Conservation (phyloP, 2,113 vertebrate genomes). For the Gymnarchus niloticus region DNA sequence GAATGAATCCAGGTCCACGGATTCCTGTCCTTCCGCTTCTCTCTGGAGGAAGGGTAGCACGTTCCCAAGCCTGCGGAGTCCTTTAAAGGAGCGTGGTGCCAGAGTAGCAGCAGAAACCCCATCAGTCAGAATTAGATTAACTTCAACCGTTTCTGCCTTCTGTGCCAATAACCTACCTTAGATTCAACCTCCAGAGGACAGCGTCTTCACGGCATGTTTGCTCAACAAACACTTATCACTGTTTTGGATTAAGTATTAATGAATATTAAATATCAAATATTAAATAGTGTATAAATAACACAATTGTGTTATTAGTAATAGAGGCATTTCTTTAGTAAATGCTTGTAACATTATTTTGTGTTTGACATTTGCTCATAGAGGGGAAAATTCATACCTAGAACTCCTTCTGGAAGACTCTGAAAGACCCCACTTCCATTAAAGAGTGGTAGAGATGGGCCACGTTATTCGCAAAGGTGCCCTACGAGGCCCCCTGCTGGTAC, state of each 20-base stretch:
- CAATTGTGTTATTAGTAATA: not conserved
- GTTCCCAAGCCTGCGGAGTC: not conserved
- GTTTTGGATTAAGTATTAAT: not conserved
- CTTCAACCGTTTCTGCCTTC: not conserved
- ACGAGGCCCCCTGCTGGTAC: not conserved
- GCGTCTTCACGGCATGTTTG: not conserved
- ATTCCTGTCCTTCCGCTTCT: not conserved
- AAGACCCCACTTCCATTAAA: not conserved
- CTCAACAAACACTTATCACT: not conserved
- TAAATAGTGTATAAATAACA: too few relatives aligned
- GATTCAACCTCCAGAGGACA: not conserved
- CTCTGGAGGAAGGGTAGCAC: not conserved
- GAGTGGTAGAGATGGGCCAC: not conserved
- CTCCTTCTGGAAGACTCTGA: not conserved
- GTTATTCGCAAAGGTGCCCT: not conserved
- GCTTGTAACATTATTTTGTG: not conserved
- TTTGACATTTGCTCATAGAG: not conserved
- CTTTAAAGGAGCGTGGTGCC: not conserved
- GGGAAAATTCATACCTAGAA: not conserved
- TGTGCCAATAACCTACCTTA: not conserved
- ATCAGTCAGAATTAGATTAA: not conserved
- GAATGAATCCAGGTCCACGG: not conserved
- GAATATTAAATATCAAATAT: not conserved
- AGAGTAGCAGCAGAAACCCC: not conserved
- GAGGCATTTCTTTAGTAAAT: not conserved